phyloP scores from a whole-genome alignment of 2,888 invertebrate species.

The Pocota personata region DNA sequence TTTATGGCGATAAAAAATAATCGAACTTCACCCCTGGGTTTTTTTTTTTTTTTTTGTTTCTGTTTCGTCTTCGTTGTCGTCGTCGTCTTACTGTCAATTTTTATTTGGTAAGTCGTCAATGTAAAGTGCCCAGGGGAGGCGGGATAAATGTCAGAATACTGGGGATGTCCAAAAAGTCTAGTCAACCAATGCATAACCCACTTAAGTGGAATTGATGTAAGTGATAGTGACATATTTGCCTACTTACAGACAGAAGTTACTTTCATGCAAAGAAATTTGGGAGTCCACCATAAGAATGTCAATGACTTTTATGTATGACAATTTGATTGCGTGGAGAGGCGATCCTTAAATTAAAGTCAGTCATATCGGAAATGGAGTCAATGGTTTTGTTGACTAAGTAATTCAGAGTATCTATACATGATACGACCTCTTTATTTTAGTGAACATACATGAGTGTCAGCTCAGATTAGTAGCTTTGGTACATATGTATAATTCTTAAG shows the following conservation, averaged over 20 bases:
- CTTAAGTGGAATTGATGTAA: conserved; percentile 78
- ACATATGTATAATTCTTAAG: too few species aligned
- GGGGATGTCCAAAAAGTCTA: conserved; percentile 39
- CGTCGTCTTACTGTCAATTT: conserved; percentile 54
- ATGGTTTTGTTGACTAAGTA: background rate
- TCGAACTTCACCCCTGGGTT: conserved; percentile 66
- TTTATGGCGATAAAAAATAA: conserved; percentile 72
- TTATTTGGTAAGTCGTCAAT: conserved; percentile 62
- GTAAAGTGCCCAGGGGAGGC: conserved; percentile 36
- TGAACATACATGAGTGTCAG: too few species aligned
- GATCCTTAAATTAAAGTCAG: background rate
- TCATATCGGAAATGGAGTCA: background rate
- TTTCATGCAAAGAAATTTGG: background rate
- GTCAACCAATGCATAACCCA: conserved; percentile 52
- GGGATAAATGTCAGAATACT: conserved; percentile 40
- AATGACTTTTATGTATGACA: conserved; percentile 65
- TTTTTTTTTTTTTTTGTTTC: conserved; percentile 30
- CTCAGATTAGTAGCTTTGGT: too few species aligned
- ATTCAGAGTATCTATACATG: too few species aligned
- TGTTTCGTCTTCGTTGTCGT: background rate
- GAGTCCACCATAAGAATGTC: background rate
- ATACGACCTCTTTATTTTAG: too few species aligned
- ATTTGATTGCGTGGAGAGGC: conserved; percentile 35
- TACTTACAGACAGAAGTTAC: conserved; percentile 63
- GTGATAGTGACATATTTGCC: conserved; percentile 80